A percentile compares a stretch with the other conserved stretches of the same genome.
Evolutionary conservation across 1,140 invertebrate genomes (phyloP).

Genomic region (Coboldia fuscipes): DNA sequence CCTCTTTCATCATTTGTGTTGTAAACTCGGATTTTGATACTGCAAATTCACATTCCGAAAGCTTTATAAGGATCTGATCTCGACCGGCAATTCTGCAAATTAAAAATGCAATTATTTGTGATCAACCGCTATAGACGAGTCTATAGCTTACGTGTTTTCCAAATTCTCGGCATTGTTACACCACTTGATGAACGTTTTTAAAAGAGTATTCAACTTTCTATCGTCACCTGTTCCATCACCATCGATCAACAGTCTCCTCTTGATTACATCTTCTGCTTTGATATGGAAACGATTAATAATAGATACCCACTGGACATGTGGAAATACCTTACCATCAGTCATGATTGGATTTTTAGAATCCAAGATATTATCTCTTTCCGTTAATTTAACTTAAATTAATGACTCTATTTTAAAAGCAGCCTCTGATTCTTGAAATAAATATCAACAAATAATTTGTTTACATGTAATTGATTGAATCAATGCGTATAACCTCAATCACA

Average conservation of each 20-base stretch:
- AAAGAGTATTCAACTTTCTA: slow-evolving; percentile 58
- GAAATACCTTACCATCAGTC: not conserved
- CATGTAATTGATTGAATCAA: too few relatives aligned
- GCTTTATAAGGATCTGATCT: slow-evolving; percentile 57
- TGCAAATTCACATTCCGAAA: slow-evolving; percentile 73
- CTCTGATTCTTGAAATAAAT: too few relatives aligned
- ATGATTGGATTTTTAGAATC: too few relatives aligned
- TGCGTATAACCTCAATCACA: too few relatives aligned
- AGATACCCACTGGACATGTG: not conserved
- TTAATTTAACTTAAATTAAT: too few relatives aligned
- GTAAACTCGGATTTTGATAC: slow-evolving; percentile 64
- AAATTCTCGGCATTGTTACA: slow-evolving; percentile 45
- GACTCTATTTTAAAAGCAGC: too few relatives aligned
- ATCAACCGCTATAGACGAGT: too few relatives aligned
- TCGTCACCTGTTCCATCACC: slow-evolving; percentile 93
- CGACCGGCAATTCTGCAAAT: slow-evolving; percentile 33
- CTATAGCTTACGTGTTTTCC: slow-evolving; percentile 40
- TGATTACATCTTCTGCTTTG: slow-evolving; percentile 89
- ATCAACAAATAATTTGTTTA: too few relatives aligned
- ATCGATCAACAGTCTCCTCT: slow-evolving; percentile 72
- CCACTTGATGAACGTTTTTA: slow-evolving; percentile 83
- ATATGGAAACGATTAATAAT: too few relatives aligned
- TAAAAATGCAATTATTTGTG: slow-evolving; percentile 2
- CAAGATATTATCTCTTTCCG: too few relatives aligned
- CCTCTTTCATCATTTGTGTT: slow-evolving; percentile 59